Conservation (phyloP, 2,113 vertebrate species). For the Zosterops hypoxanthus region DNA sequence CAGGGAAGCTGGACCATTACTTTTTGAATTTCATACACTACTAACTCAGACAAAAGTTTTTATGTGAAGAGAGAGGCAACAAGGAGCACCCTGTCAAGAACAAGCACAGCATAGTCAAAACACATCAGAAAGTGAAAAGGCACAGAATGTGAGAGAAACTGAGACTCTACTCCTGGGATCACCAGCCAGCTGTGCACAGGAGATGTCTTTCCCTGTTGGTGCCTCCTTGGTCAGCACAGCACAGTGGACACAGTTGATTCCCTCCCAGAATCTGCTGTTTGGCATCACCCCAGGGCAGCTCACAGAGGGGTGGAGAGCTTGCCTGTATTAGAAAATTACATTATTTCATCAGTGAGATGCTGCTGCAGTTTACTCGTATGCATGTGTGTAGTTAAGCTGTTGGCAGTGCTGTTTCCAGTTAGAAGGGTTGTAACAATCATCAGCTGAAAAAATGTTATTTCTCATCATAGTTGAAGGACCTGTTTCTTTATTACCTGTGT, state of each 20-base stretch:
- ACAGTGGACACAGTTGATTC: background rate
- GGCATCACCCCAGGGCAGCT: background rate
- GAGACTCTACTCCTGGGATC: rapidly evolving
- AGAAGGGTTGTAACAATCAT: background rate
- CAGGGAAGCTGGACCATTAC: background rate
- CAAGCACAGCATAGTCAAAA: background rate
- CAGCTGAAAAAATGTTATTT: background rate
- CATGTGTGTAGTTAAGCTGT: background rate
- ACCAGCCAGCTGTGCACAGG: background rate
- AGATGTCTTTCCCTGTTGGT: background rate
- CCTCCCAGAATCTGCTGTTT: background rate
- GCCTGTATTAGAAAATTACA: background rate
- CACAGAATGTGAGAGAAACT: background rate
- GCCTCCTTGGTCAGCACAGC: background rate
- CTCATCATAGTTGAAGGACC: background rate
- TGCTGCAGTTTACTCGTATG: background rate
- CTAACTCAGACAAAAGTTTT: background rate
- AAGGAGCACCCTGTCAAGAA: background rate
- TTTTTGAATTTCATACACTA: background rate
- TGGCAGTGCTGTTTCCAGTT: background rate
- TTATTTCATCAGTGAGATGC: background rate
- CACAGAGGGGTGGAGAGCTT: background rate
- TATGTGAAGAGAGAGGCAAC: background rate
- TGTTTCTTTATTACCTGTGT: background rate
- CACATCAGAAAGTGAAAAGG: background rate